Evolutionary conservation across 2,113 vertebrate genomes (phyloP), one percentile per base, ranked within the genome.

Genomic region (Cervus canadensis): DNA sequence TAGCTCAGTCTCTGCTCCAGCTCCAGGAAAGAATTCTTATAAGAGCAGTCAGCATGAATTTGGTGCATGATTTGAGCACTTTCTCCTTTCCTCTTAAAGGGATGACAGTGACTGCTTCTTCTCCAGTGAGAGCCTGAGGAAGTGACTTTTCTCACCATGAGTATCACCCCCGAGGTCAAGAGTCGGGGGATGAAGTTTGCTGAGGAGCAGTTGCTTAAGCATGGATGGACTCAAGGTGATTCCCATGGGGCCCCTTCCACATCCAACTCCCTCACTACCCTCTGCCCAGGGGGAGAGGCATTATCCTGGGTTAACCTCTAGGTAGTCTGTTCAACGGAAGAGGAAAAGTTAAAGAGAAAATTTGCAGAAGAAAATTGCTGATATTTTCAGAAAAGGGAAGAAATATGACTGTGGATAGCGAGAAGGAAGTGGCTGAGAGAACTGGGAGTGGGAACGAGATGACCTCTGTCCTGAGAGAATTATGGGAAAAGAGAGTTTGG

Each of bases 211-310:
- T 98, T 99, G 88, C 98, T 98, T n/a, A 99, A 99, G n/a, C 99
- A 99, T 33, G 99, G 99, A 82, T 99, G 99, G 99, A 98, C 98
- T 81, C 98, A 98, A 90, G 99, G 99, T 99, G 90, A 97, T 45
- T 50, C 83, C 62, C 19, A 5, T 1, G 7, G 82, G 54, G 25
- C 7, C 23, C 71, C 56, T 81, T 87, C 64, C 78, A 28, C 30
- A 17, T 15, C 26, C 62, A 7, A 3, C 36, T 76, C 56, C 57
- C 71, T 54, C 52, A 33, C 48, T 15, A 3, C 15, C 15, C 28
- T 50, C 17, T 79, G 57, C 26, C 84, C 16, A 19, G 28, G 36
- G 28, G 28, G 15, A 88, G 40, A 43, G 14, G 15, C 26, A 74
- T 59, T 48, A 5, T 33, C 40, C 23, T 16, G 43, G 45, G 56